Percentiles rank a stretch among this genome's conserved stretches.
Evolutionary conservation across 92 coral and sea anemone species (phyloP).

Genomic region (Parazoanthus atlanticus): DNA sequence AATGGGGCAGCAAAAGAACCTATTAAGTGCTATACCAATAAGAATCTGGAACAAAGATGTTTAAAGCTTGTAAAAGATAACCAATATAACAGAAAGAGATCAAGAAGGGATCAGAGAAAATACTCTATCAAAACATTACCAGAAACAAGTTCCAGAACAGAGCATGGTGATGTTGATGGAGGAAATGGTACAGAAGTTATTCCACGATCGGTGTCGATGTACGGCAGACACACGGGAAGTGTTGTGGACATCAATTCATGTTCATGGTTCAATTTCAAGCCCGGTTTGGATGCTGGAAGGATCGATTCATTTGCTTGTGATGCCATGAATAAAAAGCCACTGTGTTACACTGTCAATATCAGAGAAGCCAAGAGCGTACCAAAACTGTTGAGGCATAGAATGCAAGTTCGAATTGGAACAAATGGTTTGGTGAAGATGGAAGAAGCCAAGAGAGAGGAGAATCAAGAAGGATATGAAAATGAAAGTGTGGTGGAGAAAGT

Average conservation of each 20-base stretch:
- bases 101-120: background rate
- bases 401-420: slow-evolving; percentile 79
- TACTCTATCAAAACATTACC: slow-evolving; percentile 21
- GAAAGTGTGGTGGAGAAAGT: slow-evolving; percentile 10
- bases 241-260: slow-evolving; percentile 39
- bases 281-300: slow-evolving; percentile 62
- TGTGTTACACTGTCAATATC: slow-evolving; percentile 64
- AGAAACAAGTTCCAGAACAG: background rate
- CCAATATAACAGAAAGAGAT: background rate
- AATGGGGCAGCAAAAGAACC: background rate
- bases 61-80: background rate
- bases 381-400: slow-evolving; percentile 63
- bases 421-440: slow-evolving; percentile 75
- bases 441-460: slow-evolving; percentile 4
- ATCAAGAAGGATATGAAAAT: slow-evolving; percentile 14
- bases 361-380: slow-evolving; percentile 66
- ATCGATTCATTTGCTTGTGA: slow-evolving; percentile 80
- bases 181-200: background rate
- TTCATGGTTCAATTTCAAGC: slow-evolving; percentile 77
- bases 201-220: slow-evolving; percentile 55
- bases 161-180: background rate
- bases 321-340: slow-evolving; percentile 51
- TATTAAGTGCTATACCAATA: background rate
- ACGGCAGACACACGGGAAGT: slow-evolving; percentile 65
- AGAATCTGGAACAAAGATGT: background rate